Evolutionary conservation across 2,888 invertebrate species (phyloP), one percentile per base, ranked within the genome.

Genomic region (Drosophila neonasuta): DNA sequence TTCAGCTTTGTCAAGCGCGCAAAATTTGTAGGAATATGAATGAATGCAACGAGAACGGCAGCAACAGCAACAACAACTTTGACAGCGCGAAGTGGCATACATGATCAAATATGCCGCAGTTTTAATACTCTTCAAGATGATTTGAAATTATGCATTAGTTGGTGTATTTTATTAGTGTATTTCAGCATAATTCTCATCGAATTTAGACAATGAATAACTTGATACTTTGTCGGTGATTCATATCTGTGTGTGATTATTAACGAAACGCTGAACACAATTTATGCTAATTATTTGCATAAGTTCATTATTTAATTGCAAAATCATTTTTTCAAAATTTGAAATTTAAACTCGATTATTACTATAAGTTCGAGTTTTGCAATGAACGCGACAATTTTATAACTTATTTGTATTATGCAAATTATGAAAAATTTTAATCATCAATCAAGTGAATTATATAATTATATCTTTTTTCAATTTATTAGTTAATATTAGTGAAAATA

Each of bases 11-110:
- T 88, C 88, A 84, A 86, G 88, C 88, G 87, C 86, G 86, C 83
- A 87, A 86, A 87, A 83, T 87, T 87, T 83, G 83, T 83, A 83
- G 84, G 86, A 86, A 83, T 83, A 87, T 87, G 88, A 87, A 83
- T 83, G 88, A 83, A 71, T 83, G 86, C 78, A 74, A 67, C 45
- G 48, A 45, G 60, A 65, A 50, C 48, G 65, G 50, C 71, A 60
- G n/a, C 44, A 63, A 2, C 41, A 62, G 32, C 51, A 59, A 13
- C 60, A 57, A 30, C 42, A 24, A 48, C 46, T 50, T 24, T 44
- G 36, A 41, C 52, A 41, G 3, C 29, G 42, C 44, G 10, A 56
- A 36, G 59, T 17, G 29, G 36, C 29, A 52, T 45, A 45, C 20
- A 46, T 20, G 39, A 24, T 56, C 55, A 36, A 36, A 56, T 29